phyloP scores from a whole-genome alignment of 2,888 invertebrate genomes.

The Hartigia nigra region DNA sequence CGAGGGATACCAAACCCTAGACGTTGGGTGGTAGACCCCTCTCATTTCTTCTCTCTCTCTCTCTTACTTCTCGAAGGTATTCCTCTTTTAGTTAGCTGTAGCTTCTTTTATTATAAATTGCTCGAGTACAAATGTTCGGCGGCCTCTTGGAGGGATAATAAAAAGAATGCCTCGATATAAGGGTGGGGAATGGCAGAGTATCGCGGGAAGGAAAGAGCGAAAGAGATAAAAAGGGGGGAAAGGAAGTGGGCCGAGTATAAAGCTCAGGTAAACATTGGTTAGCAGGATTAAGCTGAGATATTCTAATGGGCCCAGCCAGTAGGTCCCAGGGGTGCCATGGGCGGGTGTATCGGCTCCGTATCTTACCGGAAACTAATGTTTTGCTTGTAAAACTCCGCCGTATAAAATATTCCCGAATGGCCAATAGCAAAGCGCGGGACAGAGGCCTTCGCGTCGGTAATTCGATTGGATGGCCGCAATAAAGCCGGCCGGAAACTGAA shows the following conservation, averaged over 20 bases:
- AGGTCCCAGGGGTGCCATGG: conserved; percentile 56
- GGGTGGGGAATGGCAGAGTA: background rate
- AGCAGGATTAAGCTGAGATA: conserved; percentile 57
- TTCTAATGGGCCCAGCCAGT: conserved; percentile 58
- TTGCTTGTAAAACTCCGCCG: conserved; percentile 40
- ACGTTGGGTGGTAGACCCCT: background rate
- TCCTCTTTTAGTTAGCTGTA: conserved; percentile 11
- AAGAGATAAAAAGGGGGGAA: conserved; percentile 22
- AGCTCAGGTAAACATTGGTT: conserved; percentile 52
- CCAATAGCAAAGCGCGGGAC: conserved; percentile 35
- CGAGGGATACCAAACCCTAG: conserved; percentile 7
- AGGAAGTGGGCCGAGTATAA: conserved; percentile 29
- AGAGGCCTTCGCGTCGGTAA: conserved; percentile 5
- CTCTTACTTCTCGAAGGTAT: conserved; percentile 7
- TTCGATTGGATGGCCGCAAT: conserved; percentile 6
- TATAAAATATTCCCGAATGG: conserved; percentile 50
- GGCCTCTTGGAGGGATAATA: conserved; percentile 13
- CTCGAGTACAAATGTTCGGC: conserved; percentile 21
- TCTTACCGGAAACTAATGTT: conserved; percentile 56
- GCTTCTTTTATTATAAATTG: conserved; percentile 20
- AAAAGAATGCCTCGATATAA: conserved; percentile 14
- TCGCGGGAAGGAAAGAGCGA: conserved; percentile 17
- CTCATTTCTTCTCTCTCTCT: background rate
- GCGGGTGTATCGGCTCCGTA: conserved; percentile 35
- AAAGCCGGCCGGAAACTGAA: conserved; percentile 1